phyloP scores from a whole-genome alignment of 1,140 invertebrate genomes.

The Condylostylus longicornis region DNA sequence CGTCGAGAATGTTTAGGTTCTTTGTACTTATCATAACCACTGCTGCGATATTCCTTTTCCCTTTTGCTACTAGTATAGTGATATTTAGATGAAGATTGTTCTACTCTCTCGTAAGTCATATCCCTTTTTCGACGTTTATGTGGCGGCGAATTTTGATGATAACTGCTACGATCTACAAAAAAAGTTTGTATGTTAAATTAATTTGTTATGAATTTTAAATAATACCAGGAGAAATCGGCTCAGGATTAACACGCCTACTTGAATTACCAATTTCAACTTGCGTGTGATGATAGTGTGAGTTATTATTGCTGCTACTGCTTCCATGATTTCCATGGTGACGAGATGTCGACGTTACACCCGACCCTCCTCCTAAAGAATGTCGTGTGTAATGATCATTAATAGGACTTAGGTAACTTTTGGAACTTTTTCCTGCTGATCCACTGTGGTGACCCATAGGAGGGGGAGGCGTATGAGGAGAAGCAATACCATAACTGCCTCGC shows the following conservation, averaged over 20 bases:
- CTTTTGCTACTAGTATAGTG: conserved; percentile 19
- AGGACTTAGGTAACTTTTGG: background rate
- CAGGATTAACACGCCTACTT: too few relatives aligned
- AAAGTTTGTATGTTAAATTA: background rate
- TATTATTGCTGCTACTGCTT: conserved; percentile 6
- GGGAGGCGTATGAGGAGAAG: too few relatives aligned
- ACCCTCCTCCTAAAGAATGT: too few relatives aligned
- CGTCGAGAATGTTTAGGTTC: conserved; percentile 23
- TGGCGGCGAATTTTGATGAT: conserved; percentile 23
- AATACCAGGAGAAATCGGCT: conserved; percentile 19
- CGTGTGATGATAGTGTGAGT: background rate
- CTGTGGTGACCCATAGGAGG: too few relatives aligned
- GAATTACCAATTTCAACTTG: background rate
- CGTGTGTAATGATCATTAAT: too few relatives aligned
- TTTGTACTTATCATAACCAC: conserved; percentile 14
- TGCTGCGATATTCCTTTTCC: conserved; percentile 24
- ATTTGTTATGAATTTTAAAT: background rate
- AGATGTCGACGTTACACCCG: too few relatives aligned
- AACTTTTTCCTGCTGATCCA: too few relatives aligned
- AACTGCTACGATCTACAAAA: conserved; percentile 17
- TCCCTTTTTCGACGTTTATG: conserved; percentile 26
- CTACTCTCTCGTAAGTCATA: conserved; percentile 16
- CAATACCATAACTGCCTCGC: too few relatives aligned
- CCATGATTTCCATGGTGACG: too few relatives aligned
- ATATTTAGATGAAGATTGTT: conserved; percentile 8